Percentiles rank a stretch among this genome's conserved stretches.
These are phyloP conservation scores for Agrilus cyanescens DNA, from an alignment of 2,888 invertebrate genomes.

Conservation along the genomic window DNA sequence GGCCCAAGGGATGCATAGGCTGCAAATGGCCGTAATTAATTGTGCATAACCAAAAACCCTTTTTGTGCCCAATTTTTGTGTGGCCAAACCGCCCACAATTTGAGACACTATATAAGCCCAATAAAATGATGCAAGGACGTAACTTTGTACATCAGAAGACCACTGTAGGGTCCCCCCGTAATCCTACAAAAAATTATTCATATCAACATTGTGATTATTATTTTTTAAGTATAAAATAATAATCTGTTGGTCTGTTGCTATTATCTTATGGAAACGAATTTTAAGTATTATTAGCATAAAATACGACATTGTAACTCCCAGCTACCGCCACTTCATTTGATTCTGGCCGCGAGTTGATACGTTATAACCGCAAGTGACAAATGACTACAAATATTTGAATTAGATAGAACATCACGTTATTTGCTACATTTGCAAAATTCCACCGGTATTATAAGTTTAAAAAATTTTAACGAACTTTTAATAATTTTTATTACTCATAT, in stretches of 20 bases:
- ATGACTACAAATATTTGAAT: too few species aligned
- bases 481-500: too few species aligned
- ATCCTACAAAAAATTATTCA: slow-evolving; percentile 27
- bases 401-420: too few species aligned
- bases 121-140: slow-evolving; percentile 56
- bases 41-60: slow-evolving; percentile 59
- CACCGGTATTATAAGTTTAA: too few species aligned
- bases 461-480: too few species aligned
- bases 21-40: slow-evolving; percentile 53
- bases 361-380: too few species aligned
- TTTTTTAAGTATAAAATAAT: not conserved
- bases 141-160: slow-evolving; percentile 50
- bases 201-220: not conserved
- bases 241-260: not conserved
- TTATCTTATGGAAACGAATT: not conserved
- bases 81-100: slow-evolving; percentile 55
- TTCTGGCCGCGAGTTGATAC: too few species aligned
- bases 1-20: slow-evolving; percentile 51
- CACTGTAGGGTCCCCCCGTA: slow-evolving; percentile 50
- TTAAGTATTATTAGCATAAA: too few species aligned
- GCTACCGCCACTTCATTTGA: too few species aligned
- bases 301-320: too few species aligned
- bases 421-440: too few species aligned
- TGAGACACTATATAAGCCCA: slow-evolving; percentile 64
- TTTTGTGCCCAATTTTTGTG: slow-evolving; percentile 59